Conservation (phyloP, 92 coral and sea anemone species). For the Palythoa heliodiscus region DNA sequence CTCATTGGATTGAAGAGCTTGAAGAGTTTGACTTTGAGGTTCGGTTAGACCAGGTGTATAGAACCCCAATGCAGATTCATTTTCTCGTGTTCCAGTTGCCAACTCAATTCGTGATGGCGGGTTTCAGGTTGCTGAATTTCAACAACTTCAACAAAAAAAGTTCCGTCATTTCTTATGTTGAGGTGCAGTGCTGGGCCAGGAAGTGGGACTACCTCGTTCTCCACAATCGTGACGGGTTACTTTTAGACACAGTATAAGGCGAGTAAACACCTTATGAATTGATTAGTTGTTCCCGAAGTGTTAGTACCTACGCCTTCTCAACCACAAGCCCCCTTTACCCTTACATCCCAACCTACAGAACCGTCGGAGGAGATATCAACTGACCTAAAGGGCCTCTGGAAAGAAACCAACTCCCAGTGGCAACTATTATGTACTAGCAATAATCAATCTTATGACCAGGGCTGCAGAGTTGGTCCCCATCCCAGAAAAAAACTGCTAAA, state of each 20-base stretch:
- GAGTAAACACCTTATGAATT: constrained; percentile 33
- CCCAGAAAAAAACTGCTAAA: constrained; percentile 54
- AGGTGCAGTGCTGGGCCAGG: constrained; percentile 8
- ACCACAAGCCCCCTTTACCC: not conserved
- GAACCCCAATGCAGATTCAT: constrained; percentile 56
- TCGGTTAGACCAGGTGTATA: not conserved
- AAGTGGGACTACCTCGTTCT: constrained; percentile 13
- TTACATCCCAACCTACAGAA: constrained; percentile 18
- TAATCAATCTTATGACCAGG: constrained; percentile 45
- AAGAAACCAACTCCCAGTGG: constrained; percentile 45
- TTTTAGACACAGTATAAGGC: constrained; percentile 23
- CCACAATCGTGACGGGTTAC: constrained; percentile 23
- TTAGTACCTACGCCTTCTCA: constrained; percentile 37
- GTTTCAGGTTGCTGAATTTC: constrained; percentile 18
- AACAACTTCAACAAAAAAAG: constrained; percentile 38
- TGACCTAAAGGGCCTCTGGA: constrained; percentile 59
- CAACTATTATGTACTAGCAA: constrained; percentile 52
- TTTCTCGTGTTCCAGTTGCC: constrained; percentile 45
- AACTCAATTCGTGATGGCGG: not conserved
- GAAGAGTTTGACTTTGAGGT: constrained; percentile 58
- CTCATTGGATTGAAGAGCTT: constrained; percentile 63
- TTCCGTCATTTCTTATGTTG: constrained; percentile 21
- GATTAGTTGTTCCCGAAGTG: constrained; percentile 41
- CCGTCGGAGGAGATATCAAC: constrained; percentile 60
- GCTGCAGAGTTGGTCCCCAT: constrained; percentile 59